A percentile compares a stretch with the other conserved stretches of the same genome.
Conservation (phyloP, 2,888 invertebrate genomes). For the Amiota mariae region DNA sequence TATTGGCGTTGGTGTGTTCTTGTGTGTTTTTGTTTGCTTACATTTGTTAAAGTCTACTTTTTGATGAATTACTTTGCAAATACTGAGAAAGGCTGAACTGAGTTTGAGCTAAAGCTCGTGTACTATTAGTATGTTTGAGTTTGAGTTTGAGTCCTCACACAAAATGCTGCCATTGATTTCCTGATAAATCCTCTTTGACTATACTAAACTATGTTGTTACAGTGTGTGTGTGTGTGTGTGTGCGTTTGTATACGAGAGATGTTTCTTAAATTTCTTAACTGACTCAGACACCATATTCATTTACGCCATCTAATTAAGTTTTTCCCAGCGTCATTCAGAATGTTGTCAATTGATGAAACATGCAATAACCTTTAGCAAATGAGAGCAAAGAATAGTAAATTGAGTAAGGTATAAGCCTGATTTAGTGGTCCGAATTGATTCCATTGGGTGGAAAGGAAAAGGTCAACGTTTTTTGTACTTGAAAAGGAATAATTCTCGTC, state of each 20-base stretch:
- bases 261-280: no score
- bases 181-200: constrained; percentile 13
- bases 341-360: no score
- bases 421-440: no score
- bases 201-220: not conserved
- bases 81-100: constrained; percentile 1
- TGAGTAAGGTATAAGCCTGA: no score
- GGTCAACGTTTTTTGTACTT: no score
- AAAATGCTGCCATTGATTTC: constrained; percentile 13
- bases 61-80: constrained; percentile 34
- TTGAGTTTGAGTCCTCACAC: not conserved
- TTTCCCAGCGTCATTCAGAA: no score
- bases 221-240: constrained; percentile 11
- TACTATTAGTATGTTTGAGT: not conserved
- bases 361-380: no score
- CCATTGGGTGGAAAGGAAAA: no score
- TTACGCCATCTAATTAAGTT: no score
- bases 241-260: not conserved
- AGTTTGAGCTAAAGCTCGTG: not conserved
- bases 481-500: no score
- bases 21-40: not conserved
- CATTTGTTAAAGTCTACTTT: constrained; percentile 16
- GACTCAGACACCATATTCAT: no score
- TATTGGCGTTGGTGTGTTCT: not conserved
- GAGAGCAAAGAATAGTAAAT: no score